Evolutionary conservation across 2,888 invertebrate species (phyloP).

Genomic region (Pasiphila rectangulata): DNA sequence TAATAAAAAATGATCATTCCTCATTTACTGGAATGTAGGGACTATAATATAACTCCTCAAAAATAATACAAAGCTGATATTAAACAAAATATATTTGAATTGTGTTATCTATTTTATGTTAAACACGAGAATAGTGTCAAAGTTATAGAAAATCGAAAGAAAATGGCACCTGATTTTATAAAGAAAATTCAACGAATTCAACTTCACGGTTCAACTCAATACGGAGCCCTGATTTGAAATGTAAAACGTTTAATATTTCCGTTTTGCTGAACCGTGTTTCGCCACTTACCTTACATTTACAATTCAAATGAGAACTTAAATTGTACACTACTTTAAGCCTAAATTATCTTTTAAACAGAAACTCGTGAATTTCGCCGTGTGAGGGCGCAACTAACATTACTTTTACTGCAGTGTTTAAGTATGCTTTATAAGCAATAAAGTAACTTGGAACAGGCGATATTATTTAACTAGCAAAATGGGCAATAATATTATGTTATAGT

Average conservation of each 20-base stretch:
- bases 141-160: background rate
- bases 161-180: constrained; percentile 20
- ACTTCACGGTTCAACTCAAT: constrained; percentile 7
- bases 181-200: constrained; percentile 10
- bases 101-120: background rate
- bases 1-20: too few relatives aligned
- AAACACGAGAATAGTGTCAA: background rate
- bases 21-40: too few relatives aligned
- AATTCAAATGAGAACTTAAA: constrained; percentile 23
- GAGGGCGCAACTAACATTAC: background rate
- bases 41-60: too few relatives aligned
- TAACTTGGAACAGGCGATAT: too few relatives aligned
- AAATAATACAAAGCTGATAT: too few relatives aligned
- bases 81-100: too few relatives aligned
- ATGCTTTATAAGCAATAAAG: background rate
- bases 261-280: constrained; percentile 14
- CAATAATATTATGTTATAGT: too few relatives aligned
- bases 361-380: constrained; percentile 15
- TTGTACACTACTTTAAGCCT: constrained; percentile 20
- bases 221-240: constrained; percentile 20
- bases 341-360: constrained; percentile 17
- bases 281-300: constrained; percentile 24
- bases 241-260: constrained; percentile 25
- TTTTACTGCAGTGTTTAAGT: constrained; percentile 1
- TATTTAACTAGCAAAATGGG: too few relatives aligned